Conservation (phyloP, 2,113 vertebrate genomes). For the Microcebus lehilahytsara region DNA sequence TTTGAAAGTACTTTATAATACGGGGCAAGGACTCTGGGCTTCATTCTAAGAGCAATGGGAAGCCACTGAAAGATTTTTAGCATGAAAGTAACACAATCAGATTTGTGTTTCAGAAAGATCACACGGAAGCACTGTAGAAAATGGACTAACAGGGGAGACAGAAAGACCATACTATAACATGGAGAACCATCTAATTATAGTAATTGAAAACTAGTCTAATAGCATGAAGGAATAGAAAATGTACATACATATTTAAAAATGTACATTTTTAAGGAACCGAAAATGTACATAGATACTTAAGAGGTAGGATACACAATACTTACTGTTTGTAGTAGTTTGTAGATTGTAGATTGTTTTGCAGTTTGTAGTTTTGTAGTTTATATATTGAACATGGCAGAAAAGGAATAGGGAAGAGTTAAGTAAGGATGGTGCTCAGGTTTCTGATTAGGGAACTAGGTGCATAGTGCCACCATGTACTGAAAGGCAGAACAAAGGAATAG, state of each 20-base stretch:
- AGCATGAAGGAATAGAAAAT: not conserved
- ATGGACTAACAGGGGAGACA: not conserved
- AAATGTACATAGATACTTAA: not conserved
- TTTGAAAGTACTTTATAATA: not conserved
- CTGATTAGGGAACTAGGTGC: not conserved
- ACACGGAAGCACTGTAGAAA: not conserved
- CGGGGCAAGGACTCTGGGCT: not conserved
- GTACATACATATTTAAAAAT: not conserved
- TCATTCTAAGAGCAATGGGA: not conserved
- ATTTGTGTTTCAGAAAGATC: conserved; percentile 30
- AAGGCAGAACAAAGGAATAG: not conserved
- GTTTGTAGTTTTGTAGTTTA: no score
- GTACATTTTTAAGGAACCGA: not conserved
- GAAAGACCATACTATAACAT: not conserved
- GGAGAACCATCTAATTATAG: not conserved
- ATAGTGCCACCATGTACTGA: not conserved
- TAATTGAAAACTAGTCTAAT: not conserved
- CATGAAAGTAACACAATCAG: not conserved
- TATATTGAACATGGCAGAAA: not conserved
- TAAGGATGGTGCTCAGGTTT: not conserved
- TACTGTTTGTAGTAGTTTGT: not conserved
- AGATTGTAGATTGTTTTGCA: no score
- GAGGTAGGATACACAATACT: not conserved
- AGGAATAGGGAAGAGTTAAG: not conserved
- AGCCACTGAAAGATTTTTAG: not conserved